A percentile compares a stretch with the other conserved stretches of the same genome.
These are phyloP conservation scores for Crotalus tigris DNA, from an alignment of 2,113 vertebrate species.

Conservation along the genomic window DNA sequence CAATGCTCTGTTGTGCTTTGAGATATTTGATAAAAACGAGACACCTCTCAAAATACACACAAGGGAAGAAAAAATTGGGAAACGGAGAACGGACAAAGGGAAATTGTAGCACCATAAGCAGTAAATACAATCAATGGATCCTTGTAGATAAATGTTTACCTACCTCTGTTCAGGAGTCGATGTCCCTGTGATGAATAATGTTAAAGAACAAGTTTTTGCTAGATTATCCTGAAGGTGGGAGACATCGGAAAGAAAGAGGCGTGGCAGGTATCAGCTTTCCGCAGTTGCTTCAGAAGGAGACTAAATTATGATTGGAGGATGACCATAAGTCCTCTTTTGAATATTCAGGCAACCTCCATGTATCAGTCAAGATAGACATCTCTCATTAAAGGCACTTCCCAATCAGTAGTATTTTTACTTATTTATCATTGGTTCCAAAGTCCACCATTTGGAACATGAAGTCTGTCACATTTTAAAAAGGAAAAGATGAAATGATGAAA, in stretches of 20 bases:
- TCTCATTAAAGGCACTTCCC: too few species aligned
- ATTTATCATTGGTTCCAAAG: neutral
- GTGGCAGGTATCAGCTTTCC: conserved; percentile 34
- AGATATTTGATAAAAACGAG: neutral
- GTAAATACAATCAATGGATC: too few species aligned
- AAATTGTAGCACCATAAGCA: neutral
- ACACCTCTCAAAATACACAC: neutral
- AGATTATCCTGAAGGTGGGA: conserved; percentile 36
- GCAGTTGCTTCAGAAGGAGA: neutral
- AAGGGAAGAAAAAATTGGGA: neutral
- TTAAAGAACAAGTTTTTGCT: neutral
- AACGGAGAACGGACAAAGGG: neutral
- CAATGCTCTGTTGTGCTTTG: neutral
- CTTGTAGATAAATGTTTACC: neutral
- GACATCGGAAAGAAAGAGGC: conserved; percentile 25
- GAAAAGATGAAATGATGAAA: neutral
- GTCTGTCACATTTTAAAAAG: neutral
- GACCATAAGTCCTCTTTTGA: neutral
- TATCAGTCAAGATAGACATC: neutral
- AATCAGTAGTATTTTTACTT: too few species aligned
- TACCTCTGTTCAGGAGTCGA: neutral
- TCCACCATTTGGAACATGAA: neutral
- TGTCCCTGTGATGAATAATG: neutral
- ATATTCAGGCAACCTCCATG: neutral
- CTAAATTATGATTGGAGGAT: neutral